These are phyloP conservation scores for Cryptus armator DNA, from an alignment of 2,888 invertebrate genomes.

Conservation along the genomic window DNA sequence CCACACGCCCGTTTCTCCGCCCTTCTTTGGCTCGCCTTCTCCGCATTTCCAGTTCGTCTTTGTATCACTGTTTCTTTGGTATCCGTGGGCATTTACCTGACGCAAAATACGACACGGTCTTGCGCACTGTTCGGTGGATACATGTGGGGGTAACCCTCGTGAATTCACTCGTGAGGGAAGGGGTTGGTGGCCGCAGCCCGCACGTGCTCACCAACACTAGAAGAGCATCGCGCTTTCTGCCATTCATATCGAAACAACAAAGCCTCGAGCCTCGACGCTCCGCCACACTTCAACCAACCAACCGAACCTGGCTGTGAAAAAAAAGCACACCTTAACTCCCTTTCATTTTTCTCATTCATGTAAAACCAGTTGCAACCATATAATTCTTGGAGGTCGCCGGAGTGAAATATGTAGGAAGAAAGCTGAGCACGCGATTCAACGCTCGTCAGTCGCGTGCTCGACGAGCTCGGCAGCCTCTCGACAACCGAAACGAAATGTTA, in stretches of 20 bases:
- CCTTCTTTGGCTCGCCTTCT: too few relatives aligned
- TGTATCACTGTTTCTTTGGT: too few relatives aligned
- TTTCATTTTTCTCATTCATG: conserved; percentile 45
- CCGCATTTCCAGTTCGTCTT: too few relatives aligned
- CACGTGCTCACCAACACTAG: conserved; percentile 23
- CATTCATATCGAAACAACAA: conserved; percentile 64
- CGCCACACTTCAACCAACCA: conserved; percentile 37
- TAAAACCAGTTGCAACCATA: conserved; percentile 15
- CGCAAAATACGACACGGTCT: not conserved
- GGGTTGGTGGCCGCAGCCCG: not conserved
- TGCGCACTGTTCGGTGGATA: conserved; percentile 1
- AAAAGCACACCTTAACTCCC: conserved; percentile 29
- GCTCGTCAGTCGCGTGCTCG: conserved; percentile 35
- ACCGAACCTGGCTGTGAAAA: conserved; percentile 8
- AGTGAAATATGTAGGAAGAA: conserved; percentile 45
- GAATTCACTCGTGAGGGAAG: conserved; percentile 9
- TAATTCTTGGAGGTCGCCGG: conserved; percentile 39
- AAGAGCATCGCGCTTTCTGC: conserved; percentile 32
- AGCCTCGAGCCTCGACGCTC: conserved; percentile 35
- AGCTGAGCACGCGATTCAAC: conserved; percentile 43
- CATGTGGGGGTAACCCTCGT: not conserved
- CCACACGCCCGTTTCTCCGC: too few relatives aligned
- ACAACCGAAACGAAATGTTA: conserved; percentile 47
- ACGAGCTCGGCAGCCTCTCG: conserved; percentile 4
- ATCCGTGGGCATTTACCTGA: conserved; percentile 6